Evolutionary conservation across 1,140 invertebrate genomes (phyloP).

Genomic region (Vanessa atalanta): DNA sequence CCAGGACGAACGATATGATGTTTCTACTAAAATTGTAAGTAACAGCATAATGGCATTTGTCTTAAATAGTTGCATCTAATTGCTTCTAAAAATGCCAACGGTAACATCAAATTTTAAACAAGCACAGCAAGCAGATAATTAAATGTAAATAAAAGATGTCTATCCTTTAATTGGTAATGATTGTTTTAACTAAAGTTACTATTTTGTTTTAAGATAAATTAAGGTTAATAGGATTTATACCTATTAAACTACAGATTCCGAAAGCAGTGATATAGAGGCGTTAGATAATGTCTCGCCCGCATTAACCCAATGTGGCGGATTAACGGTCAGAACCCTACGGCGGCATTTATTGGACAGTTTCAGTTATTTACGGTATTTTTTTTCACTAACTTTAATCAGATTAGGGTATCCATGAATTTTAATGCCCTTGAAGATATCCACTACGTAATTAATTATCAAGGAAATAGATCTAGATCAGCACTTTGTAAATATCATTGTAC

Average conservation of each 20-base stretch:
- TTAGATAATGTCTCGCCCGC: slow-evolving; percentile 42
- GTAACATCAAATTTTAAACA: no score
- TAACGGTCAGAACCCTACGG: slow-evolving; percentile 44
- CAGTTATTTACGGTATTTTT: slow-evolving; percentile 41
- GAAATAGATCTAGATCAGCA: not conserved
- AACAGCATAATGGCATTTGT: no score
- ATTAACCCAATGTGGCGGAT: slow-evolving; percentile 46
- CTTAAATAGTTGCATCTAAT: no score
- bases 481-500: not conserved
- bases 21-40: no score
- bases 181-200: not conserved
- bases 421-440: slow-evolving; percentile 6
- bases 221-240: slow-evolving; percentile 29
- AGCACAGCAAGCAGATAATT: no score
- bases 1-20: no score
- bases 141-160: no score
- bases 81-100: no score
- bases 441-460: slow-evolving; percentile 5
- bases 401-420: slow-evolving; percentile 31
- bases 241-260: slow-evolving; percentile 37
- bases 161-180: not conserved
- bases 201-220: slow-evolving; percentile 7
- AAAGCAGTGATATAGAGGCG: slow-evolving; percentile 39
- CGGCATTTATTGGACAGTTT: slow-evolving; percentile 46
- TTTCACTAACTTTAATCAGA: slow-evolving; percentile 38